Percentiles rank a stretch among this genome's conserved stretches.
Conservation (phyloP, 2,888 invertebrate genomes). For the Eilema depressum region DNA sequence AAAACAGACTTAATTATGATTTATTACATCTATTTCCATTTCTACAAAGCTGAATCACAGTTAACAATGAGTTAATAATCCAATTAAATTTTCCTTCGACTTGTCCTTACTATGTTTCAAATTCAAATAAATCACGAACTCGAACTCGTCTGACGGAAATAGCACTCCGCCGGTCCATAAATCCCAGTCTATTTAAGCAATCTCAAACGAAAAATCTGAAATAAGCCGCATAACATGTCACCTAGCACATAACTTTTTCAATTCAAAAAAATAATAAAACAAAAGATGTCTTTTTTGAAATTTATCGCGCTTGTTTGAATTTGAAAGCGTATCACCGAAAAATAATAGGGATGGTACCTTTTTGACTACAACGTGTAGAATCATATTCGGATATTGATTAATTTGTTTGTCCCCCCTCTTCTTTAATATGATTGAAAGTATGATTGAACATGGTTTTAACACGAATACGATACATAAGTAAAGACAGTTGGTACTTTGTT, state of each 20-base stretch:
- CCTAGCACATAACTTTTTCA: conserved; percentile 65
- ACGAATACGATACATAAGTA: background rate
- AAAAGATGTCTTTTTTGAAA: conserved; percentile 38
- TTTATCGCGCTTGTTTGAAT: conserved; percentile 39
- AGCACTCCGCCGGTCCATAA: conserved; percentile 83
- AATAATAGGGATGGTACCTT: background rate
- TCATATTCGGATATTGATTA: background rate
- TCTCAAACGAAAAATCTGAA: conserved; percentile 83
- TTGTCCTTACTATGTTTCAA: conserved; percentile 82
- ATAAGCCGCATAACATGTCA: conserved; percentile 77
- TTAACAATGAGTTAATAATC: conserved; percentile 82
- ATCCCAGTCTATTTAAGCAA: conserved; percentile 85
- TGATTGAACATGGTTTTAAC: background rate
- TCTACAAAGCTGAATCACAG: conserved; percentile 66
- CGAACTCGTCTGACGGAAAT: conserved; percentile 84
- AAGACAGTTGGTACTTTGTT: background rate
- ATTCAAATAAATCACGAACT: conserved; percentile 83
- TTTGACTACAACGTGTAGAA: background rate
- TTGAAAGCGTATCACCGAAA: conserved; percentile 5
- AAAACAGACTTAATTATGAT: conserved; percentile 66
- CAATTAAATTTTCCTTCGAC: conserved; percentile 83
- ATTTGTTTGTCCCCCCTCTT: background rate
- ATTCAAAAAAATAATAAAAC: conserved; percentile 56
- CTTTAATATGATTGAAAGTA: background rate
- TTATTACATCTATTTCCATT: conserved; percentile 66